Evolutionary conservation across 2,113 vertebrate genomes (phyloP).

Genomic region (Corvus cornix): DNA sequence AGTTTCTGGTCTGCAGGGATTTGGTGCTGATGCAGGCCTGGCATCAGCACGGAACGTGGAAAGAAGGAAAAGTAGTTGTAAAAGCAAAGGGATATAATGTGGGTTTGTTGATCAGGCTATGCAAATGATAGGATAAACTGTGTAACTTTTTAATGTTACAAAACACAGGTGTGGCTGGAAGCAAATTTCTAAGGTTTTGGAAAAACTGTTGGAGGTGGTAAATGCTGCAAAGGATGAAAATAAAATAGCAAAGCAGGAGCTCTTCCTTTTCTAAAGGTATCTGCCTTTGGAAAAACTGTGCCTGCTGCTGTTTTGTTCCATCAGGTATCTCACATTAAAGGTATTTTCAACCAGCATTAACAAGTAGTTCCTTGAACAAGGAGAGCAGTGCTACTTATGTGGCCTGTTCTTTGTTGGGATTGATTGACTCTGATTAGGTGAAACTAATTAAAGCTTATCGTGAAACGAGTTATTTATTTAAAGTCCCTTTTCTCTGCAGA

Average conservation of each 20-base stretch:
- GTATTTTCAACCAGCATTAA: background rate
- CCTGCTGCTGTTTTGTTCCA: background rate
- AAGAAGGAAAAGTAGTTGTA: background rate
- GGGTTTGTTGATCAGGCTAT: background rate
- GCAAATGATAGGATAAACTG: background rate
- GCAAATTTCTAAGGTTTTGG: background rate
- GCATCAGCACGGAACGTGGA: accelerated
- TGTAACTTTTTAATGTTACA: background rate
- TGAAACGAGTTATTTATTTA: background rate
- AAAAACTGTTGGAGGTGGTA: background rate
- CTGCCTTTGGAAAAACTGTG: background rate
- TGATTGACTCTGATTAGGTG: background rate
- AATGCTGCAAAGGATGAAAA: background rate
- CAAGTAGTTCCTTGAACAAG: background rate
- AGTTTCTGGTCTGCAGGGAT: background rate
- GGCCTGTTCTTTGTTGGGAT: background rate
- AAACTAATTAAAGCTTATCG: background rate
- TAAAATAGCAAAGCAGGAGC: background rate
- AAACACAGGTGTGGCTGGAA: background rate
- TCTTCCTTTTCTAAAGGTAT: background rate
- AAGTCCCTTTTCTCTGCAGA: background rate
- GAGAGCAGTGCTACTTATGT: background rate
- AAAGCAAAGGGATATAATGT: background rate
- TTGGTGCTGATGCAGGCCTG: background rate
- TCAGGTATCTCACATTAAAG: background rate